Evolutionary conservation across 2,113 vertebrate genomes (phyloP).

Genomic region (Heterotis niloticus): DNA sequence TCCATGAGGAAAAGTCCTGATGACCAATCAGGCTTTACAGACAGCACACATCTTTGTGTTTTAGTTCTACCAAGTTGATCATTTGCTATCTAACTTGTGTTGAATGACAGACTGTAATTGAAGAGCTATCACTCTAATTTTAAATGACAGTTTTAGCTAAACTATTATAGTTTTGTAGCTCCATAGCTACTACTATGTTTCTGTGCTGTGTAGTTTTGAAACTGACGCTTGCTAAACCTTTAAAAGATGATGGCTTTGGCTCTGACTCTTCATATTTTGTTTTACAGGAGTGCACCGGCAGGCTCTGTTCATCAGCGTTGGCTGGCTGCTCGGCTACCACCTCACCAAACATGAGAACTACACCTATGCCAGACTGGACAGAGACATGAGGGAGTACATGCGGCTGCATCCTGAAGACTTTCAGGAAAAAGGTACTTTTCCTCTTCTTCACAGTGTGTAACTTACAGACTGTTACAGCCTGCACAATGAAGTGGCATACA

Average conservation of each 20-base stretch:
- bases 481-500: background rate
- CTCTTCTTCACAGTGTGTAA: background rate
- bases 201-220: too few species aligned
- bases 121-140: too few species aligned
- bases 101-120: too few species aligned
- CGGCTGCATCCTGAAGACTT: conserved; percentile 72
- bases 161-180: too few species aligned
- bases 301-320: conserved; percentile 62
- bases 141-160: too few species aligned
- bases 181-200: too few species aligned
- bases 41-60: too few species aligned
- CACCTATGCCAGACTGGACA: conserved; percentile 63
- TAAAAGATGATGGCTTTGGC: background rate
- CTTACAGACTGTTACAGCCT: background rate
- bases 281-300: conserved; percentile 83
- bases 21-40: too few species aligned
- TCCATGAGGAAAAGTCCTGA: too few species aligned
- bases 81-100: too few species aligned
- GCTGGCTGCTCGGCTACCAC: conserved; percentile 79
- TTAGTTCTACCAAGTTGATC: too few species aligned
- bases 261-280: background rate
- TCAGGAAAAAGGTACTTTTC: conserved; percentile 55
- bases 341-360: conserved; percentile 69
- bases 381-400: conserved; percentile 74
- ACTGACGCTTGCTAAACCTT: too few species aligned